Conservation (phyloP, 2,888 invertebrate genomes). For the Yponomeuta sedellus region DNA sequence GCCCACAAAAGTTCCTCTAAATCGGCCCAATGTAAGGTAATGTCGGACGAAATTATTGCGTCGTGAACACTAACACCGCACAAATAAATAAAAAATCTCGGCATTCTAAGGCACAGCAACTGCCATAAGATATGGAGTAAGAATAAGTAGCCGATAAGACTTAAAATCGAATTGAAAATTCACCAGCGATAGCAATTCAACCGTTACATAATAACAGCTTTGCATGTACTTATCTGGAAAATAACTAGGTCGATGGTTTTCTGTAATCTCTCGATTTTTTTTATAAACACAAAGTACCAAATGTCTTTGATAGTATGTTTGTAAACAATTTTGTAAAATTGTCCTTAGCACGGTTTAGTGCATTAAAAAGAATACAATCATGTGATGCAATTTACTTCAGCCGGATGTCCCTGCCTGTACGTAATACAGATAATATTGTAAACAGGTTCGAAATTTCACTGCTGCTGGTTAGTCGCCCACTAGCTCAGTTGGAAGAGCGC, state of each 20-base stretch:
- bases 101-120: neutral
- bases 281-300: neutral
- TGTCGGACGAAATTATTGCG: no score
- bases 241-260: neutral
- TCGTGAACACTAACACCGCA: neutral
- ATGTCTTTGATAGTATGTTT: neutral
- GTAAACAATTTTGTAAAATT: neutral
- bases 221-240: neutral
- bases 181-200: neutral
- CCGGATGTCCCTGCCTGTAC: no score
- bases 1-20: no score
- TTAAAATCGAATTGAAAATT: neutral
- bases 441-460: no score
- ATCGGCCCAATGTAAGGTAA: no score
- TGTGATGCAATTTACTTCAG: no score
- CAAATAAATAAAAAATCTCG: neutral
- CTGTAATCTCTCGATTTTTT: neutral
- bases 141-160: neutral
- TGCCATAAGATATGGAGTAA: neutral
- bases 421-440: no score
- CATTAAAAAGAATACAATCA: no score
- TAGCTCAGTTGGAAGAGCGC: no score
- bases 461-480: no score
- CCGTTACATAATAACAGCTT: neutral
- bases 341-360: no score